phyloP scores from a whole-genome alignment of 2,888 invertebrate species.

The Tupiocoris notatus region DNA sequence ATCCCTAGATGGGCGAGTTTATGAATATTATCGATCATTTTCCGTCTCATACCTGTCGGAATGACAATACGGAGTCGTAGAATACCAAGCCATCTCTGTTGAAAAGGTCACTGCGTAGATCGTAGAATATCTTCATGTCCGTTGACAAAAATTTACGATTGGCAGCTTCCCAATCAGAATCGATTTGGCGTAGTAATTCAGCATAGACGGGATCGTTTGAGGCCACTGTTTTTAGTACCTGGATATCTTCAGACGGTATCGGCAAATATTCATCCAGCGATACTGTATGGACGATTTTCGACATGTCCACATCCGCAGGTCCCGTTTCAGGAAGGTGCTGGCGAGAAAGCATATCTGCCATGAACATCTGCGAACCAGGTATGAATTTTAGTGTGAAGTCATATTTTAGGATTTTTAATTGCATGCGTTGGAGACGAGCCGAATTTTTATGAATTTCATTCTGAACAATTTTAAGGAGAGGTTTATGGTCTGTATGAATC shows the following conservation, averaged over 20 bases:
- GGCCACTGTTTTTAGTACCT: not conserved
- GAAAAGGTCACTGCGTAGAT: constrained; percentile 7
- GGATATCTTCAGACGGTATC: constrained; percentile 10
- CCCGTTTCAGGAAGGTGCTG: constrained; percentile 2
- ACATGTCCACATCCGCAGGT: no score
- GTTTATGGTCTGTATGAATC: no score
- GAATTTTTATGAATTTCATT: no score
- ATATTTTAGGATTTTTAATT: constrained; percentile 28
- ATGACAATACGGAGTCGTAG: constrained; percentile 19
- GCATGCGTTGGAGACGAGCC: constrained; percentile 28
- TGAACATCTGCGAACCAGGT: constrained; percentile 19
- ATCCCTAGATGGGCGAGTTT: no score
- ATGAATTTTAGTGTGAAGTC: no score
- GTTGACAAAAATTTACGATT: not conserved
- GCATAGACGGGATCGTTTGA: not conserved
- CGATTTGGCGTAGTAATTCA: no score
- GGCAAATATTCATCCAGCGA: constrained; percentile 27
- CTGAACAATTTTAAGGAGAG: no score
- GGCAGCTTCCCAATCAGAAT: constrained; percentile 26
- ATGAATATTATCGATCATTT: constrained; percentile 20
- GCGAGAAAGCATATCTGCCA: constrained; percentile 22
- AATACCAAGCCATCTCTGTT: constrained; percentile 25
- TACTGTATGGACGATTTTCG: constrained; percentile 11
- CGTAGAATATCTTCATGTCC: no score
- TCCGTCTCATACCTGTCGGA: not conserved